phyloP scores from a whole-genome alignment of 2,888 invertebrate species.

The Flabesymbios commensalis region DNA sequence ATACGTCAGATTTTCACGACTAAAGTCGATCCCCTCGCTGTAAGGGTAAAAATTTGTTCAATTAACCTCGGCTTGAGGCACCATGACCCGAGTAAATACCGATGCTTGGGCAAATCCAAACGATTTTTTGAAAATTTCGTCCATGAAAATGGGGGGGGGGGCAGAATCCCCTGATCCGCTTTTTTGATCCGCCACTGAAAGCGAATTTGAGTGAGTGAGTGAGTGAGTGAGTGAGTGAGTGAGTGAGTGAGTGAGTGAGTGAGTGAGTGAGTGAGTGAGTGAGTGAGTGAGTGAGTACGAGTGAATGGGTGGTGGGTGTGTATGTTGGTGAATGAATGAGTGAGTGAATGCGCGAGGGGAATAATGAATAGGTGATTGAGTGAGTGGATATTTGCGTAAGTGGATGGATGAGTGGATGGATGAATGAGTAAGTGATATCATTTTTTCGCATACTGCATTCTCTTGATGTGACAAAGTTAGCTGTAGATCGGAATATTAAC shows the following conservation, averaged over 20 bases:
- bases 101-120: too few relatives aligned
- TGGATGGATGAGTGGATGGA: conserved; percentile 3
- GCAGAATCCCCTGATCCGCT: neutral
- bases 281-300: neutral
- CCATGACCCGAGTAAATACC: too few relatives aligned
- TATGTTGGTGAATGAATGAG: too few relatives aligned
- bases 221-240: neutral
- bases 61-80: too few relatives aligned
- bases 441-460: neutral
- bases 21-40: too few relatives aligned
- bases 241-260: neutral
- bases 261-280: conserved; percentile 1
- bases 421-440: neutral
- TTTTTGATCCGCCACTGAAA: neutral
- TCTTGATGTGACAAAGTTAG: too few relatives aligned
- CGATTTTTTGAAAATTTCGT: too few relatives aligned
- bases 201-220: neutral
- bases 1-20: too few relatives aligned
- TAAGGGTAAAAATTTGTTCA: too few relatives aligned
- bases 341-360: too few relatives aligned
- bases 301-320: neutral
- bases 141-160: neutral
- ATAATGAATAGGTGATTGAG: too few relatives aligned
- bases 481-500: too few relatives aligned
- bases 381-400: neutral